Evolutionary conservation across 64 coral and sea anemone species (phyloP), one percentile per base, ranked within the genome.

Genomic region (Anthopleura sola): DNA sequence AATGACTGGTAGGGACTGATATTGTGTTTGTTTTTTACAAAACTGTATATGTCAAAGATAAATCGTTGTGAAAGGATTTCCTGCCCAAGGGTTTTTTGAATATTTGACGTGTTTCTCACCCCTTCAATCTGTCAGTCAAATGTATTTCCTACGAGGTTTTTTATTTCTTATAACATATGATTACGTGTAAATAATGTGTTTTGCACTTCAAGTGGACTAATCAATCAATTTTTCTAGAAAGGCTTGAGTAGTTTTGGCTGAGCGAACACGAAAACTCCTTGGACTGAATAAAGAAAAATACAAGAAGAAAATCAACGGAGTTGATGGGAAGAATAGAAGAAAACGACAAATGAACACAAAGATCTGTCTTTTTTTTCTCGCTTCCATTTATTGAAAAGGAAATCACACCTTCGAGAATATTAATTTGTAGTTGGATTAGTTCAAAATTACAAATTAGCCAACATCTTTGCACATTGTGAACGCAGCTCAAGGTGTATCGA

Each of bases 141-240:
- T 71, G 13, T 34, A 71, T 79, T 79, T 46, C 75, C 17, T 11
- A 38, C 39, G 15, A 79, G 76, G 76, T 33, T 20, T 79, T 48
- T 79, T 44, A 79, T 79, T 71, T 34, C 76, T 79, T n/a, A 79
- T 44, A 40, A 79, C 39, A 79, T 44, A 79, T 24, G 37, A 79
- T 79, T 38, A 44, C 76, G 76, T 48, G 36, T 48, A 79, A 79
- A 79, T 79, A 15, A 79, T 77, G 75, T 48, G 76, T 79, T 79
- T 79, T 79, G 37, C 36, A 15, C 39, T 47, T 79, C 76, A 79
- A 71, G 28, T 71, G 29, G 66, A 14, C 66, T 71, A 31, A 79
- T 79, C 36, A 44, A 79, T 79, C 76, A 79, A 38, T 44, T 23
- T 19, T 46, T 79, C 18, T n/a, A 38, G 39, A 79, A 79, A 48